phyloP scores from a whole-genome alignment of 2,888 invertebrate species.

The Xestoiulus laeticollis region DNA sequence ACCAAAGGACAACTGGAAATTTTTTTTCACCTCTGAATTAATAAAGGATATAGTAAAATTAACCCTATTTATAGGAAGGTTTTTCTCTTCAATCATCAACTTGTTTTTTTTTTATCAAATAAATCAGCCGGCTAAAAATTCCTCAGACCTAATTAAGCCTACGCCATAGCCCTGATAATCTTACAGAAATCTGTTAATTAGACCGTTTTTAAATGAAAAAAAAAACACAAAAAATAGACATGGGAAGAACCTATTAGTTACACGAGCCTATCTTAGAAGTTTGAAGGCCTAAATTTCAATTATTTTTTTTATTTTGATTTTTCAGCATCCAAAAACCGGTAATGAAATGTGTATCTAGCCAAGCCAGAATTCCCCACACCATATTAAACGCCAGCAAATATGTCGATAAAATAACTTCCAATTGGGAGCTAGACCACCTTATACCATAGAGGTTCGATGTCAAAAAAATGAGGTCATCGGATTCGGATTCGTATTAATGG shows the following conservation, averaged over 20 bases:
- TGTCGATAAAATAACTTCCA: constrained; percentile 34
- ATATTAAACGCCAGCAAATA: not conserved
- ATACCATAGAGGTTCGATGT: constrained; percentile 39
- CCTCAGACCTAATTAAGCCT: not conserved
- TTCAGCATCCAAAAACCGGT: constrained; percentile 31
- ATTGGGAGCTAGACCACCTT: constrained; percentile 41
- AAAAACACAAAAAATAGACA: not conserved
- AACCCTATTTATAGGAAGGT: constrained; percentile 23
- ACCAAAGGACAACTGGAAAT: constrained; percentile 22
- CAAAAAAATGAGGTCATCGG: constrained; percentile 42
- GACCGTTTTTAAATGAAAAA: not conserved
- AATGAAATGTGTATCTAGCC: not conserved
- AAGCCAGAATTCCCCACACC: constrained; percentile 12
- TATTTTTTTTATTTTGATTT: not conserved
- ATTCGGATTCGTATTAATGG: constrained; percentile 43
- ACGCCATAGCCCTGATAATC: not conserved
- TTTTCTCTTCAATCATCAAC: constrained; percentile 5
- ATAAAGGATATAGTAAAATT: constrained; percentile 27
- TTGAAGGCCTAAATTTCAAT: constrained; percentile 36
- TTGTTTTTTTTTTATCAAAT: not conserved
- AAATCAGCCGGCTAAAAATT: not conserved
- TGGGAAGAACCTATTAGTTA: constrained; percentile 13
- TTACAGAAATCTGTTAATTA: constrained; percentile 17
- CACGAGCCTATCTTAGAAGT: not conserved
- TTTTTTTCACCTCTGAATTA: constrained; percentile 6